Base-by-base conservation (phyloP, 35 echinoderm and acorn worm genomes). In the Heliocidaris tuberculata region DNA sequence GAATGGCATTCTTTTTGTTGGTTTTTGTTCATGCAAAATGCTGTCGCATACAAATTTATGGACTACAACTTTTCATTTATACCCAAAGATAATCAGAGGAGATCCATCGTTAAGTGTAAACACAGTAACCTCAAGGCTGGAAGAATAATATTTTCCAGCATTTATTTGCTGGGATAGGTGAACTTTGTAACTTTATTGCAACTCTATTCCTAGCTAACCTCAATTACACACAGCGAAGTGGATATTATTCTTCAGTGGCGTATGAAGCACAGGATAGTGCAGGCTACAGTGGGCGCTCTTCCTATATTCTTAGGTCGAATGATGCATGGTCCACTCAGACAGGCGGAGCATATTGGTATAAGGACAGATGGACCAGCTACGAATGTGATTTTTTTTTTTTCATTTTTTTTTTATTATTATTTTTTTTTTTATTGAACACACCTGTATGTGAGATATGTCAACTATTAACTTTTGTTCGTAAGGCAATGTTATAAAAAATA, bases 221-320 rank as follows among this genome's bases (percentile, higher is more conserved):
- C 85, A 47, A 65, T 31, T 42, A 13, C 29, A 29, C 93, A 95
- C 31, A 94, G 32, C 94, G 47, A 98, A 60, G 94, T 97, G 93
- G 98, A 99, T 32, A 99, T 99, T 35, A 94, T 99, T 32, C 95
- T 97, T n/a, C 98, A 99, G 95, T 99, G 98, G 98, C 94, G 98
- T 42, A 85, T 99, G 17, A 95, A 96, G 61, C 78, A 95, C 31
- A 95, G 97, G 24, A 86, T 99, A 47, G 98, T 97, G 91, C 30
- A 94, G n/a, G 98, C 98, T 31, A 97, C 59, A 52, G 91, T 59
- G 65, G 65, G 65, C 21, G 65, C 65, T 0, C 65, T 78, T 78
- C 1, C 21, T 78, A 78, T 3, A 78, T 19, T 78, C 7, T n/a
- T 19, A 8, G 65, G 65, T n/a, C 65, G 27, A 78, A 78, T 17